Evolutionary conservation across 2,113 vertebrate genomes (phyloP).

Genomic region (Menidia beryllina): DNA sequence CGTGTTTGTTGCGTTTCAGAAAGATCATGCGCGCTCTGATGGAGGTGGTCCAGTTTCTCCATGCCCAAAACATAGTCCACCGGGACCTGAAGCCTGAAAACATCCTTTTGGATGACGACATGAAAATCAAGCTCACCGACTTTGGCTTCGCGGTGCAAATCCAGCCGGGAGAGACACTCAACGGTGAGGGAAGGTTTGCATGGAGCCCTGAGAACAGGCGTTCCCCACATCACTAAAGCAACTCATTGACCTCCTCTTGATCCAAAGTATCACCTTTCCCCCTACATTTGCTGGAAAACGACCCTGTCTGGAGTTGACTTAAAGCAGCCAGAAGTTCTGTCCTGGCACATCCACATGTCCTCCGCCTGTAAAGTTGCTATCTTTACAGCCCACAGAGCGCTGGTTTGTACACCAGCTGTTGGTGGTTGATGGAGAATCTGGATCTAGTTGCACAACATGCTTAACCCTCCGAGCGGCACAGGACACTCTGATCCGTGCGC

Average conservation of each 20-base stretch:
- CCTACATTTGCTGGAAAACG: background rate
- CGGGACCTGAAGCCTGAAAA: constrained; percentile 98
- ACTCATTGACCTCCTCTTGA: background rate
- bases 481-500: constrained; percentile 60
- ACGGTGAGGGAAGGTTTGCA: constrained; percentile 79
- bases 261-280: background rate
- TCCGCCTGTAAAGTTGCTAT: constrained; percentile 7
- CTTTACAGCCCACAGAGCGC: constrained; percentile 12
- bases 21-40: constrained; percentile 95
- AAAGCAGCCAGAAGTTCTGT: background rate
- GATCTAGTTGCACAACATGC: constrained; percentile 43
- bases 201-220: background rate
- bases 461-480: constrained; percentile 28
- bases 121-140: constrained; percentile 97
- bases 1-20: constrained; percentile 71
- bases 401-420: constrained; percentile 37
- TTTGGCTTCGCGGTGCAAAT: constrained; percentile 95
- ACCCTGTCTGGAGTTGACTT: background rate
- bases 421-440: constrained; percentile 42
- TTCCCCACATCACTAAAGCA: background rate
- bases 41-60: constrained; percentile 91
- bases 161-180: constrained; percentile 83
- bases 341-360: background rate
- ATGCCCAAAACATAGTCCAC: constrained; percentile 92
- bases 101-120: constrained; percentile 93